These are phyloP conservation scores for Anthopleura xanthogrammica DNA, from an alignment of 92 coral and sea anemone species.

Conservation along the genomic window DNA sequence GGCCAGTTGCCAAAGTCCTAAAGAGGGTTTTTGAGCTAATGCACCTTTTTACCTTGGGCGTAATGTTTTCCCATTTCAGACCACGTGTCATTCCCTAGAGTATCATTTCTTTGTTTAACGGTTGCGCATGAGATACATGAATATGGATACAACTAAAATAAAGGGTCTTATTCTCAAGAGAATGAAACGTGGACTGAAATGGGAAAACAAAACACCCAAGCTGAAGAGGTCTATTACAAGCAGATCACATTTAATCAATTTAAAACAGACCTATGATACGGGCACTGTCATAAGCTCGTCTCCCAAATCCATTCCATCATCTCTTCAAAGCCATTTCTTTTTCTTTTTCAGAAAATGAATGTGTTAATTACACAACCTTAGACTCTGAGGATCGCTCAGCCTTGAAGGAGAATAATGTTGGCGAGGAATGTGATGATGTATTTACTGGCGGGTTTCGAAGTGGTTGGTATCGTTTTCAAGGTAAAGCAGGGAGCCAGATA, in stretches of 20 bases:
- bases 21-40: no score
- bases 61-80: no score
- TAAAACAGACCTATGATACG: neutral
- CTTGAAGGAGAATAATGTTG: neutral
- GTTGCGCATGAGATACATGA: no score
- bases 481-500: constrained; percentile 27
- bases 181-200: no score
- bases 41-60: no score
- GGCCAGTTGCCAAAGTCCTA: no score
- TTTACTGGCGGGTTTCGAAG: neutral
- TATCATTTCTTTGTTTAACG: no score
- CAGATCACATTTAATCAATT: neutral
- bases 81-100: no score
- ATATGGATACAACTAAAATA: no score
- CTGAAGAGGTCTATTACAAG: neutral
- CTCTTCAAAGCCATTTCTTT: neutral
- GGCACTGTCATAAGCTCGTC: neutral
- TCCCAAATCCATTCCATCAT: no score
- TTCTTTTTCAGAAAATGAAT: constrained; percentile 20
- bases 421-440: neutral
- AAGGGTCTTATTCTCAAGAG: no score
- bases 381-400: constrained; percentile 12
- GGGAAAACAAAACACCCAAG: no score
- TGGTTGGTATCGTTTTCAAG: constrained; percentile 40
- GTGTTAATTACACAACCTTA: constrained; percentile 13